Evolutionary conservation across 1,140 invertebrate genomes (phyloP).

Genomic region (Drosophila rhopaloa): DNA sequence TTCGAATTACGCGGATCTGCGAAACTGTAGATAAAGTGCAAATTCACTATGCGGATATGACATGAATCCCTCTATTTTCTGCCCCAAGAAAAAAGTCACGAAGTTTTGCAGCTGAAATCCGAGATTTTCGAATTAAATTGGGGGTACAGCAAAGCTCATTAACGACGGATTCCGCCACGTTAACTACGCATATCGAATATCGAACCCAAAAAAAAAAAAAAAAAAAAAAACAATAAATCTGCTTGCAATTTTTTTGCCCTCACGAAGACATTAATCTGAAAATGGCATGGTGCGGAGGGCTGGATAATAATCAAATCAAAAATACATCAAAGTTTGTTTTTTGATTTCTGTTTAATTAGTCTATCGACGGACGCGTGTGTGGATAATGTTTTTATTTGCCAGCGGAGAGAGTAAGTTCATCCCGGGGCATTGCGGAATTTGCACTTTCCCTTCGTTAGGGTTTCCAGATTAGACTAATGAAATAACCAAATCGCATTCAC

Average conservation of each 20-base stretch:
- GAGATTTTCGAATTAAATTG: constrained; percentile 34
- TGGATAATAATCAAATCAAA: constrained; percentile 28
- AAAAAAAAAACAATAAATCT: constrained; percentile 29
- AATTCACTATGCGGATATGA: constrained; percentile 48
- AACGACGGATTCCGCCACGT: constrained; percentile 26
- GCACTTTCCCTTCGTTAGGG: constrained; percentile 45
- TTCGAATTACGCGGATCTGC: constrained; percentile 30
- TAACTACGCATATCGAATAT: constrained; percentile 31
- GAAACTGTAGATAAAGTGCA: constrained; percentile 38
- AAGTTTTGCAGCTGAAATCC: constrained; percentile 17
- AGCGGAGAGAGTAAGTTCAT: constrained; percentile 24
- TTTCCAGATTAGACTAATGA: constrained; percentile 9
- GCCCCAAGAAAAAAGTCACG: constrained; percentile 19
- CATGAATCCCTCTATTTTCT: constrained; percentile 15
- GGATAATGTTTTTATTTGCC: constrained; percentile 28
- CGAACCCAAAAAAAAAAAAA: not conserved
- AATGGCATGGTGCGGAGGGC: not conserved
- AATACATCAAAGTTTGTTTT: constrained; percentile 30
- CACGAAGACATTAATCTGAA: constrained; percentile 36
- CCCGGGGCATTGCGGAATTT: constrained; percentile 17
- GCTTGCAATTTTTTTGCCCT: constrained; percentile 18
- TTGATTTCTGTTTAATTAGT: constrained; percentile 30
- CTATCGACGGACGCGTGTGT: constrained; percentile 13
- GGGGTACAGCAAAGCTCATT: constrained; percentile 27
- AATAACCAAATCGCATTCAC: constrained; percentile 16